Base-by-base conservation (phyloP, 2,113 vertebrate genomes). In the Acrocephalus kingi region DNA sequence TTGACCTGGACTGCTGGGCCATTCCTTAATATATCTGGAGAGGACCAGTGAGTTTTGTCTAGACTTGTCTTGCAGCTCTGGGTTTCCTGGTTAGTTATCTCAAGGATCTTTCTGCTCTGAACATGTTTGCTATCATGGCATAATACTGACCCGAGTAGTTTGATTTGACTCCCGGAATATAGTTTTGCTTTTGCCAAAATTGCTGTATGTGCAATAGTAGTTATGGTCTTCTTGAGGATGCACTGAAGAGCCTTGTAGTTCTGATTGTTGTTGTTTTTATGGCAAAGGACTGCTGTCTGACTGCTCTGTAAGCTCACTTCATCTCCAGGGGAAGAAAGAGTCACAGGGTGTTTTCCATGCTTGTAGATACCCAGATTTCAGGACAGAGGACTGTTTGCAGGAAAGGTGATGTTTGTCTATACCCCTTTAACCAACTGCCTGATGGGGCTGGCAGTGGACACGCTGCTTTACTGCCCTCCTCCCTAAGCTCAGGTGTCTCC, bases 1-100 rank as follows among this genome's bases (percentile, higher is more conserved):
- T 96, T 96, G 90, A 89, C 90, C 93, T 92, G 66, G 96, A 79
- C 73, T 85, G 41, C 62, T 93, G 81, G 84, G 82, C 87, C 6
- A 0, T 91, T 55, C 73, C 62, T 84, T 94, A 93, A 96, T 96
- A 83, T 82, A 94, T 90, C 48, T 87, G 48, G 49, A 85, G 46
- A 86, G 64, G 68, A 86, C 11, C 43, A 13, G 22, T 63, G 59
- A 82, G 51, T 84, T 91, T 90, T 74, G 43, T 51, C n/a, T 66
- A 41, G 54, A 48, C 31, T 63, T 74, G 51, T 35, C 69, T 67
- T 83, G 27, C 2, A 54, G 39, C 48, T 83, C 37, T 63, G 31
- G 51, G 28, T 87, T 94, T 69, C 14, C 49, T 93, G 39, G 25
- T 79, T 73, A 69, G 43, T 78, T 81, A 87, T 93, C 87, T 94